These are phyloP conservation scores for Pharmacophagus antenor DNA, from an alignment of 2,888 invertebrate species.

Conservation along the genomic window DNA sequence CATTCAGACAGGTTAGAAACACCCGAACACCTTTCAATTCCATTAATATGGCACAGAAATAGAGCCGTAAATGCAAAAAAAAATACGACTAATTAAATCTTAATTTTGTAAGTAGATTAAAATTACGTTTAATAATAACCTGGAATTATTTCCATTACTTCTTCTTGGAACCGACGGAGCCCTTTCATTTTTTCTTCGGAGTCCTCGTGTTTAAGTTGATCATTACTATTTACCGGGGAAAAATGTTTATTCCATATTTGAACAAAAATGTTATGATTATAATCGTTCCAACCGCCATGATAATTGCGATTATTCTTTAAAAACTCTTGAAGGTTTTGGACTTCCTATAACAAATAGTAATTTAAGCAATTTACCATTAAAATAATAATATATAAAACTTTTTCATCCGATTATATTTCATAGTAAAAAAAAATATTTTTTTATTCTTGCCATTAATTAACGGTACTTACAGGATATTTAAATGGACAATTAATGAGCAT, in stretches of 20 bases:
- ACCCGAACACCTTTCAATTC: background rate
- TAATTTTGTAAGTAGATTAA: too few relatives aligned
- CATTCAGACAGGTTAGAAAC: too few relatives aligned
- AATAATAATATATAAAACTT: background rate
- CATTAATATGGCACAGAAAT: background rate
- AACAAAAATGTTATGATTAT: constrained; percentile 78
- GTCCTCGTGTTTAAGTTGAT: constrained; percentile 19
- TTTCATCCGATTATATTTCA: too few relatives aligned
- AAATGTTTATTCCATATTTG: constrained; percentile 64
- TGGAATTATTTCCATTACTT: constrained; percentile 49
- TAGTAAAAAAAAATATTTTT: too few relatives aligned
- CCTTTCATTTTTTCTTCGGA: constrained; percentile 30
- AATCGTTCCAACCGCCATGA: constrained; percentile 80
- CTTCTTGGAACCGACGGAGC: constrained; percentile 45
- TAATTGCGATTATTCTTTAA: constrained; percentile 69
- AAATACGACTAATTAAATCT: background rate
- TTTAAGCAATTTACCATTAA: background rate
- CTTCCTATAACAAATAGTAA: too few relatives aligned
- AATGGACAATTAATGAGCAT: constrained; percentile 61
- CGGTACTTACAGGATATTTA: constrained; percentile 54
- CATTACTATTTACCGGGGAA: constrained; percentile 34
- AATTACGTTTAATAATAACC: constrained; percentile 39
- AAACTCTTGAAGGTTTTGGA: constrained; percentile 78
- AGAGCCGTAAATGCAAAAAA: background rate
- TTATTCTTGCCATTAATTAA: background rate